Base-by-base conservation (phyloP, 2,888 invertebrate species). In the Sphaeridia pumilis region DNA sequence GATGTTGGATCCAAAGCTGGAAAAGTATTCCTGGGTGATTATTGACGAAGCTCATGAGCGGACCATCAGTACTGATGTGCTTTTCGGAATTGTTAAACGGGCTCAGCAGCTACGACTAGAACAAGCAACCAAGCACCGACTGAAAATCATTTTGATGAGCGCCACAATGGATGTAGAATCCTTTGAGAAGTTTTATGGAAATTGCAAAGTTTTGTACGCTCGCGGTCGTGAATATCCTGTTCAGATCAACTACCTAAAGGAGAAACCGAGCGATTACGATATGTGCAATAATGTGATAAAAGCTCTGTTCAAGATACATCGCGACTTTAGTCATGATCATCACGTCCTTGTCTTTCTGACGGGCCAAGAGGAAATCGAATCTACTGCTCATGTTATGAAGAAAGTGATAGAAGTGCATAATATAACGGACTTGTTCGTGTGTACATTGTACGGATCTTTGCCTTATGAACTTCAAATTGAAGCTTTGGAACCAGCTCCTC, bases 11-110 rank as follows among this genome's bases (percentile, higher is more conserved):
- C 80, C 81, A 7, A 70, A 83, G 35, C 70, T 90, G 2, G 78
- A 77, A 56, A 79, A 82, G 59, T 95, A 95, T 69, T 80, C 82
- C 25, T 76, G 87, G 14, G 76, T 94, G 21, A 82, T 95, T 66
- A 72, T 95, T 60, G 95, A 95, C 70, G 95, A 95, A 71, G 94
- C 90, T 28, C 95, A 95, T 70, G 95, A 95, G 70, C 77, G 95
- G 41, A 93, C 94, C 2, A 81, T 95, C 1, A 87, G 87, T 66
- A 94, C 92, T 2, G 95, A 95, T 74, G 81, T 95, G 0, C 74
- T 95, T 1, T 87, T 95, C 73, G 93, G 93, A 0, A 84, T 95
- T 66, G 85, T 92, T 0, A 89, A 90, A 70, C 75, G 81, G 61
- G 90, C 92, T 1, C 93, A 93, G 68, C 79, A 77, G 65, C 76